These are phyloP conservation scores for Melanerpes formicivorus DNA, from an alignment of 2,113 vertebrate species.

Conservation along the genomic window DNA sequence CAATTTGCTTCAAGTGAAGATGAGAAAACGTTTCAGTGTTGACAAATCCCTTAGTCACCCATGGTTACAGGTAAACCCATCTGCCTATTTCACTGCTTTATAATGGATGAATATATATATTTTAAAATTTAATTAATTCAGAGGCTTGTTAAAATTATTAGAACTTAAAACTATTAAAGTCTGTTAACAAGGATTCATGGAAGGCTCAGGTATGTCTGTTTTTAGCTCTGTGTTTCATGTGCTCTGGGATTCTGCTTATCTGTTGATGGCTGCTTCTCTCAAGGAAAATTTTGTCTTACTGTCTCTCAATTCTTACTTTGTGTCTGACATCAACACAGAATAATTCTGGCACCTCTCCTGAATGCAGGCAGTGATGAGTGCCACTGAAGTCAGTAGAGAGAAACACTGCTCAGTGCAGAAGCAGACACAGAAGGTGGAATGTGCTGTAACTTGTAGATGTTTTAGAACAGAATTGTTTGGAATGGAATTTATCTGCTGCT, in stretches of 20 bases:
- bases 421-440: neutral
- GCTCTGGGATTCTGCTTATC: neutral
- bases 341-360: neutral
- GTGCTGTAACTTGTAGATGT: rapidly evolving
- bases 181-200: neutral
- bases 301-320: neutral
- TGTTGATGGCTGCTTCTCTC: neutral
- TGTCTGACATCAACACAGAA: neutral
- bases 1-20: slow-evolving; percentile 98
- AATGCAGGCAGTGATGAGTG: neutral
- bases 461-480: neutral
- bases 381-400: neutral
- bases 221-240: neutral
- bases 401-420: neutral
- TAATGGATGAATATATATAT: neutral
- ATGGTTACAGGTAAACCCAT: slow-evolving; percentile 90
- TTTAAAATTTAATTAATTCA: neutral
- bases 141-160: neutral
- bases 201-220: neutral
- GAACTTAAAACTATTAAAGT: neutral
- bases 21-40: slow-evolving; percentile 98
- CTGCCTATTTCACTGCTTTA: neutral
- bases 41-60: slow-evolving; percentile 98
- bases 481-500: neutral
- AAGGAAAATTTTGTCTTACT: neutral